Evolutionary conservation across 2,888 invertebrate genomes (phyloP).

Genomic region (Argynnis bischoffii): DNA sequence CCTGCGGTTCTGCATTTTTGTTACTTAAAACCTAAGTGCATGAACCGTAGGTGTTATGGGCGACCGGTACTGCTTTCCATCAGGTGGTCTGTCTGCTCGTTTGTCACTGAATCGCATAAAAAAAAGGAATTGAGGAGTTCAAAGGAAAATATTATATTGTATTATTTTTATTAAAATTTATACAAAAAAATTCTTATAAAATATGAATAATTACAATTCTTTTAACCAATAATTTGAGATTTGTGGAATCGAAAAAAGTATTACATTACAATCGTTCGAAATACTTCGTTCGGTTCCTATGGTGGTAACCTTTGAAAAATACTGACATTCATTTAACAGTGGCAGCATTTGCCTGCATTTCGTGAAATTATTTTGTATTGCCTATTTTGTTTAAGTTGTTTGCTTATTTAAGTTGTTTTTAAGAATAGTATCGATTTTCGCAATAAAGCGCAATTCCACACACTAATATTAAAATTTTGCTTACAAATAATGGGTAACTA

Average conservation of each 20-base stretch:
- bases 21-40: no score
- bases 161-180: constrained; percentile 45
- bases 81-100: no score
- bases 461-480: neutral
- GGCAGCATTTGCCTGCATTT: neutral
- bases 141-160: constrained; percentile 29
- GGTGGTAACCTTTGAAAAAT: constrained; percentile 63
- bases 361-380: no score
- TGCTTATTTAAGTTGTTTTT: neutral
- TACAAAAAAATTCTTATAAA: constrained; percentile 55
- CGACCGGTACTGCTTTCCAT: no score
- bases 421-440: neutral
- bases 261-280: constrained; percentile 14
- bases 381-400: neutral
- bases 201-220: constrained; percentile 45
- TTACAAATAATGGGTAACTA: constrained; percentile 36
- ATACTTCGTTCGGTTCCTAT: constrained; percentile 41
- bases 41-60: no score
- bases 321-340: constrained; percentile 7
- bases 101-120: no score
- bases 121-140: no score
- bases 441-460: no score
- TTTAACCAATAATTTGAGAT: constrained; percentile 38
- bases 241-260: constrained; percentile 32
- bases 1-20: no score